Conservation (phyloP, 53 echinoderm and acorn worm genomes). For the Temnopleurus reevesii region DNA sequence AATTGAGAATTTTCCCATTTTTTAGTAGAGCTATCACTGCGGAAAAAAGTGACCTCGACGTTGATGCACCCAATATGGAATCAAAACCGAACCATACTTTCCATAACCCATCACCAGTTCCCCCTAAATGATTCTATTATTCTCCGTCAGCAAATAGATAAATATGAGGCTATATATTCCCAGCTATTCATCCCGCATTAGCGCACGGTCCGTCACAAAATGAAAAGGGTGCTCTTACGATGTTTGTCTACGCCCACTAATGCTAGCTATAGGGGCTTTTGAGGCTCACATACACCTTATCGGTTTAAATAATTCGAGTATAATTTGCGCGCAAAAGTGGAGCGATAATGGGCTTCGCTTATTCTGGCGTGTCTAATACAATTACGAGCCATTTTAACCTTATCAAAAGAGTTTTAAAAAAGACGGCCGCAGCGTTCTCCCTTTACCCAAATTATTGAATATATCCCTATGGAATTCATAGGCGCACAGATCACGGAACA, state of each 20-base stretch:
- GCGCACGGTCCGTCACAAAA: background rate
- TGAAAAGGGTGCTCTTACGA: background rate
- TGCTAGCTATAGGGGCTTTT: background rate
- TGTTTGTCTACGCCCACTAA: constrained; percentile 38
- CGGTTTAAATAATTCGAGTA: background rate
- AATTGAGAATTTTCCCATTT: no score
- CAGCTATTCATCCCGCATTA: background rate
- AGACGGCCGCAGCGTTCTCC: background rate
- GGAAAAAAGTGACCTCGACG: background rate
- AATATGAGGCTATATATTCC: background rate
- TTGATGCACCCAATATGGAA: background rate
- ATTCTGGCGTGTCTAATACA: constrained; percentile 5
- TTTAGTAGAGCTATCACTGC: no score
- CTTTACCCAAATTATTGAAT: constrained; percentile 4
- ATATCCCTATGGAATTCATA: background rate
- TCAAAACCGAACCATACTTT: background rate
- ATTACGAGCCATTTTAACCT: constrained; percentile 29
- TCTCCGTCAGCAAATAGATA: background rate
- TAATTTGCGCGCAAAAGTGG: constrained; percentile 11
- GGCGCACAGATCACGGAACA: background rate
- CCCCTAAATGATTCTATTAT: background rate
- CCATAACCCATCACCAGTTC: background rate
- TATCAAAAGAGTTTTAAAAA: no score
- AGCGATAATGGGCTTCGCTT: background rate
- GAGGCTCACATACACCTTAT: background rate